Evolutionary conservation across 2,797 vertebrate species (phyloP), one percentile per base, ranked within the genome.

Genomic region (Orestias chungarensis): DNA sequence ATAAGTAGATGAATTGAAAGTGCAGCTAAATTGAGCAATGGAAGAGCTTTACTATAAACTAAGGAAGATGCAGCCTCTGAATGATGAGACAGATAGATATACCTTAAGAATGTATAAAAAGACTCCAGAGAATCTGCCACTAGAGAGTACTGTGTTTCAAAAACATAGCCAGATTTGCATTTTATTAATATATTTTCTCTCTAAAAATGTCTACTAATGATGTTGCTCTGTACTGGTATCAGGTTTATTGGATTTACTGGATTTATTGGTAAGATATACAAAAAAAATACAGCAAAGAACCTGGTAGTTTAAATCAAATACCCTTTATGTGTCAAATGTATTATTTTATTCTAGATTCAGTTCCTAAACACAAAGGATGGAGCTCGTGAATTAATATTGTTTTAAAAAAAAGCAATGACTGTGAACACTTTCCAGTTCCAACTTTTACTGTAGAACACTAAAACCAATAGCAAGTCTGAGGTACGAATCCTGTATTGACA

Each of bases 1-100:
- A 43, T 68, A 55, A 75, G 61, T 12, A 83, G 79, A 83, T 77
- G 50, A 85, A 66, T 55, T 23, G 29, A 35, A 67, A 83, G 76
- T 74, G 71, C 20, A 69, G 74, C 65, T 46, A 74, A 71, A 81
- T 68, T 23, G 74, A 81, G 54, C 64, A 74, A 62, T 25, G 4
- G 66, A 44, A 52, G 68, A 64, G 55, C 76, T 79, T 64, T 33
- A 64, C 31, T 64, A 67, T 86, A 70, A 59, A 35, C 25, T 78
- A 66, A 75, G 71, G 71, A 50, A 77, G 70, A 59, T 25, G 57
- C 50, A 73, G 79, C 64, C 78, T 40, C 49, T 79, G 78, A 67
- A 81, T 61, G 71, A 49, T 43, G 25, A 71, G 43, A 81, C 57
- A 85, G 76, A 59, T 43, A 75, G 66, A 71, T 52, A 81, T 14